Conservation (phyloP, 2,113 vertebrate genomes). For the Dissostichus mawsoni region DNA sequence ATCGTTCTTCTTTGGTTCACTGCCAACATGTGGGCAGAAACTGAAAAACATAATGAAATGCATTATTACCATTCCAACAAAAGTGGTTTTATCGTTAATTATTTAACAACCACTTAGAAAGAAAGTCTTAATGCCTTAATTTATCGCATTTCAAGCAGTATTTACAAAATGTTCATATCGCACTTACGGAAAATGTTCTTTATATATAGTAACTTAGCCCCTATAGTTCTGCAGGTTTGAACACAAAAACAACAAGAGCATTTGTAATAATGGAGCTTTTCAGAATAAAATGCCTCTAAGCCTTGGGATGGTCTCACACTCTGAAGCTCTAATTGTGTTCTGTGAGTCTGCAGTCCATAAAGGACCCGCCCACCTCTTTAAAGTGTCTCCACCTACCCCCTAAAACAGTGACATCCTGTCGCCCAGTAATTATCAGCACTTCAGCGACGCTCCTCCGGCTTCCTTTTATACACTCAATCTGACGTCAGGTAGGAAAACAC, state of each 20-base stretch:
- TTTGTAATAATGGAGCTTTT: background rate
- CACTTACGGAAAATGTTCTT: too few species aligned
- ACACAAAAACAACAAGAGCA: too few species aligned
- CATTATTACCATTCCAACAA: too few species aligned
- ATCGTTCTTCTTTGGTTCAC: too few species aligned
- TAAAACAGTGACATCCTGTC: conserved; percentile 25
- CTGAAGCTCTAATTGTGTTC: conserved; percentile 27
- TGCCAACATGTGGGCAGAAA: too few species aligned
- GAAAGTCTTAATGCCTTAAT: too few species aligned
- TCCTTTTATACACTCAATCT: background rate
- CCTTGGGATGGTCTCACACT: background rate
- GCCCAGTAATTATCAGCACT: conserved; percentile 30
- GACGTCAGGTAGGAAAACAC: background rate
- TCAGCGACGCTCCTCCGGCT: background rate
- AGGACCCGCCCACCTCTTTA: conserved; percentile 12
- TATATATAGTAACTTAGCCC: too few species aligned
- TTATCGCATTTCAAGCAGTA: too few species aligned
- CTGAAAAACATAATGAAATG: too few species aligned
- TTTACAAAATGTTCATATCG: too few species aligned
- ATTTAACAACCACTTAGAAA: too few species aligned
- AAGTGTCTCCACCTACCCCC: conserved; percentile 8
- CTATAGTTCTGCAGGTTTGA: background rate
- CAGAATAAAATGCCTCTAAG: background rate
- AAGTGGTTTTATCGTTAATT: too few species aligned
- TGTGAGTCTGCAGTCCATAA: conserved; percentile 7